Conservation (phyloP, 2,888 invertebrate species). For the Cephus spinipes region DNA sequence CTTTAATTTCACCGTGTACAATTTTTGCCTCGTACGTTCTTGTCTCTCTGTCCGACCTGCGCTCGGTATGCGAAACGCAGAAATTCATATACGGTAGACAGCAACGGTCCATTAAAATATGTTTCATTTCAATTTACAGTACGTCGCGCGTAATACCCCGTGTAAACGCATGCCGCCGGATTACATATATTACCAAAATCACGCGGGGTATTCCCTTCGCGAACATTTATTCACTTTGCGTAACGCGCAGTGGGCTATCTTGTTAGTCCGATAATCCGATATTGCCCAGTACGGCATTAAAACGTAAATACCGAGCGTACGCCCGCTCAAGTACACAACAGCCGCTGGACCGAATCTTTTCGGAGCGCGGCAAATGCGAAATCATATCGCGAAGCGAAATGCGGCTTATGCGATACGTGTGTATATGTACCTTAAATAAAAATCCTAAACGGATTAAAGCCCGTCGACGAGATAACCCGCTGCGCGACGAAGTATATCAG, state of each 20-base stretch:
- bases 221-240: constrained; percentile 32
- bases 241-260: constrained; percentile 22
- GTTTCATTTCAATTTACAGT: constrained; percentile 5
- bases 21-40: constrained; percentile 54
- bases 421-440: background rate
- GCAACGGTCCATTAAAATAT: background rate
- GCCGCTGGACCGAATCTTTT: background rate
- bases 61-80: background rate
- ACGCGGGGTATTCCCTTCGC: constrained; percentile 13
- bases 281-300: constrained; percentile 39
- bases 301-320: constrained; percentile 32
- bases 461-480: background rate
- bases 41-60: constrained; percentile 30
- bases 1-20: constrained; percentile 46
- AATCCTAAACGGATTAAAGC: background rate
- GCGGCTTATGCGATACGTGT: background rate
- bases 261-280: constrained; percentile 44
- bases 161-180: constrained; percentile 4
- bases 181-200: constrained; percentile 7
- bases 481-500: background rate
- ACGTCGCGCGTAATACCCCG: background rate
- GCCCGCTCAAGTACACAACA: background rate
- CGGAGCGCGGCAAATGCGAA: background rate
- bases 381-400: background rate
- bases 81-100: background rate